Evolutionary conservation across 2,888 invertebrate genomes (phyloP).

Genomic region (Dolichomitus sp.): DNA sequence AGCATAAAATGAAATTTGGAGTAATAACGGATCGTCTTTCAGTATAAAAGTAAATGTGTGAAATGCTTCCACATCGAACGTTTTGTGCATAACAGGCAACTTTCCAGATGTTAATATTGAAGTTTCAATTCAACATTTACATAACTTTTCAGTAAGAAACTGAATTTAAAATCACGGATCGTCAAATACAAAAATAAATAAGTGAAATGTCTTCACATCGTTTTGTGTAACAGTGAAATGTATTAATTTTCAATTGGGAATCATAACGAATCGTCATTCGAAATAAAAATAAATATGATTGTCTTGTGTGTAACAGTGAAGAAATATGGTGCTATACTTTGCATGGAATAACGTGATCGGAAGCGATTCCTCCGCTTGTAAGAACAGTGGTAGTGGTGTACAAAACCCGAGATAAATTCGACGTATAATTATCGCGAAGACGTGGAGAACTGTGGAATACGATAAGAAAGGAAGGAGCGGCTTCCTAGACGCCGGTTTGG

Average conservation of each 20-base stretch:
- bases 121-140: no score
- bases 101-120: no score
- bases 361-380: slow-evolving; percentile 70
- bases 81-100: no score
- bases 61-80: no score
- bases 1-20: no score
- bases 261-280: background rate
- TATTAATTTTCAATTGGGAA: background rate
- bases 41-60: no score
- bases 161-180: no score
- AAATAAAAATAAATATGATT: background rate
- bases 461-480: slow-evolving; percentile 45
- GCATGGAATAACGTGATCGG: slow-evolving; percentile 72
- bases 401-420: slow-evolving; percentile 58
- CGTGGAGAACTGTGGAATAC: slow-evolving; percentile 34
- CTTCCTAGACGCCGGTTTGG: slow-evolving; percentile 59
- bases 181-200: no score
- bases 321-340: background rate
- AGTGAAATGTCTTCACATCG: no score
- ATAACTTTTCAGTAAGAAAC: no score
- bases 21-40: no score
- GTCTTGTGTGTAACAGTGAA: slow-evolving; percentile 11
- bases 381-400: slow-evolving; percentile 4
- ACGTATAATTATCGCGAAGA: slow-evolving; percentile 62
- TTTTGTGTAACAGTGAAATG: background rate